phyloP scores from a whole-genome alignment of 2,888 invertebrate species.

The Aleiodes testaceus region DNA sequence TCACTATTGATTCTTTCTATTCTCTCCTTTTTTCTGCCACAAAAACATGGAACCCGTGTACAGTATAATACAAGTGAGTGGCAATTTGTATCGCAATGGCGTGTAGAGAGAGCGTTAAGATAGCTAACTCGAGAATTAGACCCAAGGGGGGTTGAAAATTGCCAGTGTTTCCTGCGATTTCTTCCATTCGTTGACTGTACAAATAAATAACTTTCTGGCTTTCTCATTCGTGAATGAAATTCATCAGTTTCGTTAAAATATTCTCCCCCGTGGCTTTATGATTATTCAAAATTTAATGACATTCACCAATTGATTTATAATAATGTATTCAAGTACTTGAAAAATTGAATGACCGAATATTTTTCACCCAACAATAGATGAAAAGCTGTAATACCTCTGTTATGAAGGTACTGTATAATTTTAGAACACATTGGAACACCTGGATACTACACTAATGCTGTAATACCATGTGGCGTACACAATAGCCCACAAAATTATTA shows the following conservation, averaged over 20 bases:
- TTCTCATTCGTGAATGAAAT: neutral
- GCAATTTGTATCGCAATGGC: conserved; percentile 50
- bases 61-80: conserved; percentile 44
- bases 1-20: conserved; percentile 45
- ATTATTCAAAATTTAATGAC: too few species aligned
- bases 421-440: neutral
- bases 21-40: conserved; percentile 9
- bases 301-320: too few species aligned
- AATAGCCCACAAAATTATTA: conserved; percentile 58
- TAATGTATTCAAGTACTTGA: too few species aligned
- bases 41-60: conserved; percentile 27
- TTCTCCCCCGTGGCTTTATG: too few species aligned
- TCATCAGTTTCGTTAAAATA: too few species aligned
- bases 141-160: conserved; percentile 19
- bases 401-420: conserved; percentile 18
- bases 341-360: too few species aligned
- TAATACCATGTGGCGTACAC: conserved; percentile 39
- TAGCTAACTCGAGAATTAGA: conserved; percentile 32
- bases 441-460: conserved; percentile 17
- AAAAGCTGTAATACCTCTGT: neutral
- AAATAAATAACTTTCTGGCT: conserved; percentile 7
- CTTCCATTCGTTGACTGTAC: neutral
- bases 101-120: conserved; percentile 50
- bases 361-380: neutral
- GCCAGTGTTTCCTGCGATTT: conserved; percentile 30